Evolutionary conservation across 2,113 vertebrate genomes (phyloP).

Genomic region (Nothobranchius kuhntae): DNA sequence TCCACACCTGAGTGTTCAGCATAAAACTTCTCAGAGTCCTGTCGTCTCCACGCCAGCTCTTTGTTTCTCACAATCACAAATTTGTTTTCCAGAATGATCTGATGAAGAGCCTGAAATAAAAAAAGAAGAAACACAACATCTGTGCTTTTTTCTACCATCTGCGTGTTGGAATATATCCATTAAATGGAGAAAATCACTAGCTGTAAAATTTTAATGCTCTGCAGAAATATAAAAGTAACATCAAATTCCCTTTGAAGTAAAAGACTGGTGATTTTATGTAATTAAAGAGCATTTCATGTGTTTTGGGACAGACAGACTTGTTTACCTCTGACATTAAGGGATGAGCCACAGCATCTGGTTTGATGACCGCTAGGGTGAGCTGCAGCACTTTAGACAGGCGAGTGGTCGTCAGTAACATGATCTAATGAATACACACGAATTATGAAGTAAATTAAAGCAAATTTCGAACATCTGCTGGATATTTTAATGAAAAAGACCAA

Average conservation of each 20-base stretch:
- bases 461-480: too few relatives aligned
- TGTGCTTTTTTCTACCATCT: background rate
- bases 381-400: slow-evolving; percentile 80
- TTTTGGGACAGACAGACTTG: too few relatives aligned
- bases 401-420: slow-evolving; percentile 51
- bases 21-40: slow-evolving; percentile 88
- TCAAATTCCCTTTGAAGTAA: too few relatives aligned
- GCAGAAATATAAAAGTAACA: too few relatives aligned
- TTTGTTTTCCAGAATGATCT: slow-evolving; percentile 85
- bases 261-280: too few relatives aligned
- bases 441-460: too few relatives aligned
- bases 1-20: slow-evolving; percentile 86
- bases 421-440: background rate
- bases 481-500: too few relatives aligned
- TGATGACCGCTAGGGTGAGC: slow-evolving; percentile 91
- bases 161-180: background rate
- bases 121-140: background rate
- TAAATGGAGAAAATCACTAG: too few relatives aligned
- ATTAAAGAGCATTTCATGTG: too few relatives aligned
- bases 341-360: slow-evolving; percentile 91
- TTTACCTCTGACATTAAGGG: slow-evolving; percentile 87
- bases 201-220: too few relatives aligned
- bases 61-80: slow-evolving; percentile 85
- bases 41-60: slow-evolving; percentile 83
- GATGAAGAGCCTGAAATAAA: slow-evolving; percentile 84